Base-by-base conservation (phyloP, 2,888 invertebrate genomes). In the Margaritifera margaritifera region DNA sequence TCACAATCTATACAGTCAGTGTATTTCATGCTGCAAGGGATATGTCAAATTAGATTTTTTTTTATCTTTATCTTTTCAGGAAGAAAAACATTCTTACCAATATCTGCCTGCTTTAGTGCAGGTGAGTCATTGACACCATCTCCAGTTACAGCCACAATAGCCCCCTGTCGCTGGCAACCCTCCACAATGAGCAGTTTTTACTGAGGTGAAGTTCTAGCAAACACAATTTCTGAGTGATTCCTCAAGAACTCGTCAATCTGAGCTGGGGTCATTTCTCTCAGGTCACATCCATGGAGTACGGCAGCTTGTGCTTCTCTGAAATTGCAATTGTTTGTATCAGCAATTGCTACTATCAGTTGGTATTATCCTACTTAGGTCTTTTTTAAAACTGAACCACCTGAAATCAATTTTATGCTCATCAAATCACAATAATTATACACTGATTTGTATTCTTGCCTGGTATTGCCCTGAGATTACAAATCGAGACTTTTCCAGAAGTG, bases 221-320 rank as follows among this genome's bases (percentile, higher is more conserved):
- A 97, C 85, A 98, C 97, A 89, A 98, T 98, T 92, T 98, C 97
- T 69, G 96, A 94, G 91, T 98, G 97, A 91, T 95, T 91, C 92
- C 95, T 94, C 80, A 98, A 92, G 87, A 97, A 95, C 90, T 97
- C 96, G 89, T 97, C 97, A 83, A 98, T 92, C 89, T 90, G 89
- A 94, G 95, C 96, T 61, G 94, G 93, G 79, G 94, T 93, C 85
- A 98, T 93, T 89, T 97, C 96, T 88, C 96, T 93, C 84, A 98
- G 93, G 90, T 97, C 89, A 57, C 85, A 84, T 52, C 90, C 90
- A 77, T 90, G 90, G 56, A 90, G 82, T 51, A 91, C 90, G 75
- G 88, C 88, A 54, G 90, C 91, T 74, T 89, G 88, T 60, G 90
- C 90, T 64, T 90, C 89, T 71, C 90, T 88, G 77, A 24, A 65